Evolutionary conservation across 2,888 invertebrate genomes (phyloP).

Genomic region (Pseudococcus jackbeardsleyi): DNA sequence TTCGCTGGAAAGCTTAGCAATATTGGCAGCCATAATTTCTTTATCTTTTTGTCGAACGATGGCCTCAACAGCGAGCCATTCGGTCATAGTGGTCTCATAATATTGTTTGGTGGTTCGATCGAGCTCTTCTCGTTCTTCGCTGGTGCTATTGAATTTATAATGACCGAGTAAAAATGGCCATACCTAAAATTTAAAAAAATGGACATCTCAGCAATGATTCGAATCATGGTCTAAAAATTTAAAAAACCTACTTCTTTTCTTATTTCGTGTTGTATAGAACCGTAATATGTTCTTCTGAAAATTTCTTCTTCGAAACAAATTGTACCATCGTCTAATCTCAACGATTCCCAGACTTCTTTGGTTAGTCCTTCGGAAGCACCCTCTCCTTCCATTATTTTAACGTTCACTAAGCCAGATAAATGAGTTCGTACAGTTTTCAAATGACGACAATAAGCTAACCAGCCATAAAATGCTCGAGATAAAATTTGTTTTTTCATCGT

Average conservation of each 20-base stretch:
- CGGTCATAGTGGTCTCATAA: slow-evolving; percentile 93
- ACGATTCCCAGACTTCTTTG: slow-evolving; percentile 79
- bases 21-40: slow-evolving; percentile 86
- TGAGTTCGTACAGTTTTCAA: slow-evolving; percentile 93
- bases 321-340: slow-evolving; percentile 75
- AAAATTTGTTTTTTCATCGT: slow-evolving; percentile 96
- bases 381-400: slow-evolving; percentile 78
- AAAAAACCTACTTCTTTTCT: slow-evolving; percentile 73
- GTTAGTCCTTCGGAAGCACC: slow-evolving; percentile 81
- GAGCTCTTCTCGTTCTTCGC: slow-evolving; percentile 77
- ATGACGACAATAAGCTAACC: slow-evolving; percentile 94
- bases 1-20: slow-evolving; percentile 86
- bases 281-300: slow-evolving; percentile 87
- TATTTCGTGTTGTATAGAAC: slow-evolving; percentile 85
- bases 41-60: slow-evolving; percentile 87
- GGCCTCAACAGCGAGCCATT: slow-evolving; percentile 95
- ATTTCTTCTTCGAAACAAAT: slow-evolving; percentile 80
- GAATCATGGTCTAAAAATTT: not conserved
- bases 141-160: slow-evolving; percentile 83
- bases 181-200: slow-evolving; percentile 72
- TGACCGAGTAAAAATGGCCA: slow-evolving; percentile 93
- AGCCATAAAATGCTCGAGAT: slow-evolving; percentile 95
- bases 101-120: slow-evolving; percentile 79
- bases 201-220: not conserved
- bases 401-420: slow-evolving; percentile 88